Evolutionary conservation across 2,888 invertebrate genomes (phyloP), one percentile per base, ranked within the genome.

Genomic region (Mesorhabditis spiculigera): DNA sequence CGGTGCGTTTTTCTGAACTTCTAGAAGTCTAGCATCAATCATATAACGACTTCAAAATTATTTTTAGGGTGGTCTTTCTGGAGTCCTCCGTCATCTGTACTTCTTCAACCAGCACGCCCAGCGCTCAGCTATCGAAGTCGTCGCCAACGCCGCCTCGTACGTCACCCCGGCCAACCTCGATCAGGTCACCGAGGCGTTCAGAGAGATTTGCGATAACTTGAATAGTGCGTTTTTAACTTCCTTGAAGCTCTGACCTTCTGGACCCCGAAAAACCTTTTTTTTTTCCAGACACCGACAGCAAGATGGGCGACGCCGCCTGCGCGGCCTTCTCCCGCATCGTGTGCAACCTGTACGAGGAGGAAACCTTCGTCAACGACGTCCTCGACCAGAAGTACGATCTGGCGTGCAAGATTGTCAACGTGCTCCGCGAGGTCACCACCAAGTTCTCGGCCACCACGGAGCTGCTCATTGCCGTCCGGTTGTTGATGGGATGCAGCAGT

Each of bases 41-140:
- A 1, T 50, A 50, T n/a, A n/a, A 50, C 1, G 8, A 3, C 58
- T n/a, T 50, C 58, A 50, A 50, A 2, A n/a, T n/a, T 28, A 50
- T 13, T n/a, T 50, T 13, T 50, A 50, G 58, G 58, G 58, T 10
- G 58, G 58, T 2, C n/a, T 50, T 13, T 50, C 58, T 10, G 58
- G 58, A 13, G 58, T 50, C 8, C 58, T 50, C n/a, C 58, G 58
- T 50, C 58, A 50, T 3, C 3, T 50, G 58, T 50, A 50, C n/a
- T 50, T 50, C 58, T 50, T 50, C 58, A 50, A 50, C n/a, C 58
- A 50, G n/a, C 58, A 50, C 58, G 58, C 58, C 8, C 58, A 50
- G n/a, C 8, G 58, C 8, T 13, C 10, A 13, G 58, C 58, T 2
- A 50, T 50, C n/a, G 58, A 50, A 50, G 58, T 50, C 10, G 58